Conservation (phyloP, 2,888 invertebrate genomes). For the Neocrepidodera transversa region DNA sequence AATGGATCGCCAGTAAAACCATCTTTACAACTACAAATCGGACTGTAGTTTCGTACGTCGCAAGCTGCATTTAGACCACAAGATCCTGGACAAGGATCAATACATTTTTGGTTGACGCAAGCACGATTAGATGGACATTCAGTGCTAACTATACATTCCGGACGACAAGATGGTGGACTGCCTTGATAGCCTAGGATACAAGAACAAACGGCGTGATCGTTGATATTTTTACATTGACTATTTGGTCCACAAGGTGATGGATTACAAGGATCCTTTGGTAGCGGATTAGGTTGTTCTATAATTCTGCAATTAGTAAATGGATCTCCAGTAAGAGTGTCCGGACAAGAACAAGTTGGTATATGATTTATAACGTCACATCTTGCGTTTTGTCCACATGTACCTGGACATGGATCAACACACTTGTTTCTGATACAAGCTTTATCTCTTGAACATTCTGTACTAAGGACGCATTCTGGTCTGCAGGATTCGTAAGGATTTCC, state of each 20-base stretch:
- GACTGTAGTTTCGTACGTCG: constrained; percentile 64
- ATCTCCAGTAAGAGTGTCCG: constrained; percentile 73
- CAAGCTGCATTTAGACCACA: constrained; percentile 65
- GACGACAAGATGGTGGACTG: constrained; percentile 64
- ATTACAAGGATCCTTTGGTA: constrained; percentile 58
- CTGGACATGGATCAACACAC: constrained; percentile 74
- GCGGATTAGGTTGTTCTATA: constrained; percentile 42
- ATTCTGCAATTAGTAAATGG: constrained; percentile 53
- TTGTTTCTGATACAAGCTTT: constrained; percentile 73
- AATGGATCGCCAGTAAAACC: constrained; percentile 80
- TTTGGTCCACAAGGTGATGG: constrained; percentile 66
- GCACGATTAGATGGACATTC: constrained; percentile 64
- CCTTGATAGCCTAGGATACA: constrained; percentile 64
- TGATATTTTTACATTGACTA: constrained; percentile 63
- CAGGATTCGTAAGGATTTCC: constrained; percentile 75
- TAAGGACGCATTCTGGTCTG: constrained; percentile 74
- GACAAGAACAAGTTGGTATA: constrained; percentile 75
- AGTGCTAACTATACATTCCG: constrained; percentile 63
- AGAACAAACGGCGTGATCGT: constrained; percentile 63
- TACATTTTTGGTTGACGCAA: constrained; percentile 65
- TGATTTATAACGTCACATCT: constrained; percentile 77
- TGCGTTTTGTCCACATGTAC: constrained; percentile 74
- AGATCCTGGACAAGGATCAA: constrained; percentile 65
- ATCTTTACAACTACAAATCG: constrained; percentile 64
- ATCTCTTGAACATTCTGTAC: constrained; percentile 70